Percentiles rank a stretch among this genome's conserved stretches.
Conservation (phyloP, 2,888 invertebrate genomes). For the Andrena fulva region DNA sequence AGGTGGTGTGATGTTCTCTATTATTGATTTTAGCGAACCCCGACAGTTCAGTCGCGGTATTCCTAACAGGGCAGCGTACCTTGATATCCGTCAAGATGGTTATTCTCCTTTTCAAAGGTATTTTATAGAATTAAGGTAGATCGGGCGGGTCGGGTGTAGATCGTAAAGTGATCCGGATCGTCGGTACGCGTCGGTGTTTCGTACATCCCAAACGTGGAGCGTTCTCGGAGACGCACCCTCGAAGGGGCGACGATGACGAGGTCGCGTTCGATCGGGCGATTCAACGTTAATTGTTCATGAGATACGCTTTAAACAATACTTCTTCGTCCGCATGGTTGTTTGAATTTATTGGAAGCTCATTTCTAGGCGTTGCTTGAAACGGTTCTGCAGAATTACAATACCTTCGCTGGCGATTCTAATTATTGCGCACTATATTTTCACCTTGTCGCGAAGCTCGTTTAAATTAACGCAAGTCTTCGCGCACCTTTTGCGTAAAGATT, state of each 20-base stretch:
- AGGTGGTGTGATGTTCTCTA: conserved; percentile 66
- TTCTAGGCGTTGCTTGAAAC: too few relatives aligned
- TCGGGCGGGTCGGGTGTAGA: too few relatives aligned
- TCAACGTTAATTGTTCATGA: conserved; percentile 8
- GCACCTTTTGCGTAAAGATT: neutral
- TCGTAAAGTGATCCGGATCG: neutral
- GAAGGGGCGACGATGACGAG: neutral
- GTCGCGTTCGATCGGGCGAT: conserved; percentile 1
- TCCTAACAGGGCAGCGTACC: conserved; percentile 69
- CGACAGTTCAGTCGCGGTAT: conserved; percentile 62
- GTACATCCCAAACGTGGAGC: neutral
- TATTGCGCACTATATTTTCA: neutral
- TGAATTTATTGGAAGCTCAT: neutral
- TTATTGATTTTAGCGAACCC: conserved; percentile 74
- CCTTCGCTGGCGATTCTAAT: neutral
- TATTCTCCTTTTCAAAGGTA: conserved; percentile 79
- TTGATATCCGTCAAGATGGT: conserved; percentile 73
- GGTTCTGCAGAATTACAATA: neutral
- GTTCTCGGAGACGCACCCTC: neutral
- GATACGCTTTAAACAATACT: neutral
- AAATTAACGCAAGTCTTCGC: neutral
- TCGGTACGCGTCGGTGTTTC: neutral
- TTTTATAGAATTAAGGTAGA: neutral
- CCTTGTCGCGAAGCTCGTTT: neutral
- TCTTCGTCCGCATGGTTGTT: neutral